A percentile compares a stretch with the other conserved stretches of the same genome.
These are phyloP conservation scores for Drosophila rellima DNA, from an alignment of 2,888 invertebrate genomes.

Conservation along the genomic window DNA sequence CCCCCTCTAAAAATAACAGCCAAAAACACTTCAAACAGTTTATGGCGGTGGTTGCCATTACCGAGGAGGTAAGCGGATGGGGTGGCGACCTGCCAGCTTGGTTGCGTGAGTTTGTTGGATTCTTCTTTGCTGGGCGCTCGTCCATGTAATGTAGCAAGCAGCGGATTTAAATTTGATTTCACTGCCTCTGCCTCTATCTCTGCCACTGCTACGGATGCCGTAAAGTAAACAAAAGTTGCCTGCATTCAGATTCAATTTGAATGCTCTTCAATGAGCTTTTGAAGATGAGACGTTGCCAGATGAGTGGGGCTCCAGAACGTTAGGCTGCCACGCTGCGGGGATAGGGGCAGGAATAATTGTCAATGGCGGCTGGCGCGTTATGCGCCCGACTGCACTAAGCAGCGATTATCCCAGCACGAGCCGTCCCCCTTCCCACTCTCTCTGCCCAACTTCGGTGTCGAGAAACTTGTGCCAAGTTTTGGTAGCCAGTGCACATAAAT, in stretches of 20 bases:
- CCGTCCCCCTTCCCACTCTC: background rate
- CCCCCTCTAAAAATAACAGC: background rate
- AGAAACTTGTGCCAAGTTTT: slow-evolving; percentile 61
- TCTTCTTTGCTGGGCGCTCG: slow-evolving; percentile 46
- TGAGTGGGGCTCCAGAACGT: slow-evolving; percentile 4
- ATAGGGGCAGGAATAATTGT: slow-evolving; percentile 34
- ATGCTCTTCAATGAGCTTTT: slow-evolving; percentile 76
- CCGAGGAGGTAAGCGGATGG: background rate
- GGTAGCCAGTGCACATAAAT: slow-evolving; percentile 62
- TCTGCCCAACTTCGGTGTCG: background rate
- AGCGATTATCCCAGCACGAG: slow-evolving; percentile 74
- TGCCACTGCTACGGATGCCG: slow-evolving; percentile 25
- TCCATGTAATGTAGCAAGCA: slow-evolving; percentile 52
- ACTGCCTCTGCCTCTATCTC: slow-evolving; percentile 21
- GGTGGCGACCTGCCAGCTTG: slow-evolving; percentile 11
- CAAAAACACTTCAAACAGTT: slow-evolving; percentile 71
- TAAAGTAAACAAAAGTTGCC: slow-evolving; percentile 74
- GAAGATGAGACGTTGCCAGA: slow-evolving; percentile 16
- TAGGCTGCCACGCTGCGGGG: background rate
- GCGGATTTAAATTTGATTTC: slow-evolving; percentile 79
- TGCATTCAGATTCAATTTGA: slow-evolving; percentile 81
- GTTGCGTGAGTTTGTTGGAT: slow-evolving; percentile 35
- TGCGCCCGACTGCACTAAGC: slow-evolving; percentile 79
- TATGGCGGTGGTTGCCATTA: slow-evolving; percentile 33
- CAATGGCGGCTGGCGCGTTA: slow-evolving; percentile 57